A percentile compares a stretch with the other conserved stretches of the same genome.
Evolutionary conservation across 2,888 invertebrate species (phyloP).

Genomic region (Campopleginae sp.): DNA sequence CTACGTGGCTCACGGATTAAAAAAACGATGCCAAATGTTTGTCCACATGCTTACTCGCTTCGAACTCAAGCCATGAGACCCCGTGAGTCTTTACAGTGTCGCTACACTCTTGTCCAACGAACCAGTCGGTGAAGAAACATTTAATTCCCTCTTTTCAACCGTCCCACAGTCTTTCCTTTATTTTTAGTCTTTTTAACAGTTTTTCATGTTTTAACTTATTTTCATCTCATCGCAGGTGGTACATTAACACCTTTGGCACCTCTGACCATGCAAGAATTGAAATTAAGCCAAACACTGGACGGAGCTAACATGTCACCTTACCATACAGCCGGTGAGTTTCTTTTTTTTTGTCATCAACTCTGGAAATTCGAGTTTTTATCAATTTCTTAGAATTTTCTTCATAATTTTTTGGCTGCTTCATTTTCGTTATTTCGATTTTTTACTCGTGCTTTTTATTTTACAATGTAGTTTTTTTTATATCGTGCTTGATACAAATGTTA

Average conservation of each 20-base stretch:
- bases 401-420: background rate
- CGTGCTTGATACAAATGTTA: constrained; percentile 83
- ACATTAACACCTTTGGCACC: constrained; percentile 90
- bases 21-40: constrained; percentile 76
- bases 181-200: background rate
- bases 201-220: background rate
- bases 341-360: constrained; percentile 59
- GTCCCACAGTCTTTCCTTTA: background rate
- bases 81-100: background rate
- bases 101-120: background rate
- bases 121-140: background rate
- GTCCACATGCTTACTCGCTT: constrained; percentile 80
- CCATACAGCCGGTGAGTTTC: constrained; percentile 88
- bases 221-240: constrained; percentile 85
- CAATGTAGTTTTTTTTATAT: constrained; percentile 47
- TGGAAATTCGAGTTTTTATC: background rate
- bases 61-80: constrained; percentile 68
- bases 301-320: constrained; percentile 88
- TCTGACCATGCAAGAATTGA: constrained; percentile 91
- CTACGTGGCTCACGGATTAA: constrained; percentile 85
- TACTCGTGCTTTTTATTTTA: background rate
- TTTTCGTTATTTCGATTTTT: background rate
- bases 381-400: background rate
- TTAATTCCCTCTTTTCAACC: background rate
- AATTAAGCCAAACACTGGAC: constrained; percentile 88